These are phyloP conservation scores for Malthinus flaveolus DNA, from an alignment of 2,888 invertebrate genomes.

Conservation along the genomic window DNA sequence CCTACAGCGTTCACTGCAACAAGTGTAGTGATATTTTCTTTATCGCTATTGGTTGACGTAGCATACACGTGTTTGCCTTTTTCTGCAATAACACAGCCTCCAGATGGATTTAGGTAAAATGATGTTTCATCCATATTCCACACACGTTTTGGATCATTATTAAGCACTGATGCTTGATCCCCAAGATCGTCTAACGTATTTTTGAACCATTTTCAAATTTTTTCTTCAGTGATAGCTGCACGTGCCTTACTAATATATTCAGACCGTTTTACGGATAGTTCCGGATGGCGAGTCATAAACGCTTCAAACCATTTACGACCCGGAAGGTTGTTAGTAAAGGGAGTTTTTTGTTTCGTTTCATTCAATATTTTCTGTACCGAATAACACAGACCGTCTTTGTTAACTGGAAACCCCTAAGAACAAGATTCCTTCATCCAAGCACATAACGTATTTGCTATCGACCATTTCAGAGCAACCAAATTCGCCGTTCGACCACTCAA, in stretches of 20 bases:
- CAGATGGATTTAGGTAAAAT: conserved; percentile 30
- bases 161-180: conserved; percentile 14
- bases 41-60: conserved; percentile 16
- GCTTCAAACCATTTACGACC: conserved; percentile 31
- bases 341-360: conserved; percentile 19
- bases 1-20: conserved; percentile 34
- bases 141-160: conserved; percentile 25
- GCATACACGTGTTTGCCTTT: conserved; percentile 20
- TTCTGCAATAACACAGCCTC: conserved; percentile 31
- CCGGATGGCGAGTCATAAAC: conserved; percentile 32
- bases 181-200: conserved; percentile 9
- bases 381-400: conserved; percentile 10
- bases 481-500: not conserved
- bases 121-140: conserved; percentile 38
- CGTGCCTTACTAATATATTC: conserved; percentile 32
- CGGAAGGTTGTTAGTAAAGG: not conserved
- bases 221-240: conserved; percentile 27
- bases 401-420: conserved; percentile 26
- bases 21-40: conserved; percentile 27
- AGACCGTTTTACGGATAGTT: conserved; percentile 24
- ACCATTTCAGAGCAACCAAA: not conserved
- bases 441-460: conserved; percentile 25
- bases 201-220: conserved; percentile 33
- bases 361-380: conserved; percentile 32
- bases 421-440: conserved; percentile 26